Conservation (phyloP, 2,797 vertebrate species). For the Acanthurus tractus region DNA sequence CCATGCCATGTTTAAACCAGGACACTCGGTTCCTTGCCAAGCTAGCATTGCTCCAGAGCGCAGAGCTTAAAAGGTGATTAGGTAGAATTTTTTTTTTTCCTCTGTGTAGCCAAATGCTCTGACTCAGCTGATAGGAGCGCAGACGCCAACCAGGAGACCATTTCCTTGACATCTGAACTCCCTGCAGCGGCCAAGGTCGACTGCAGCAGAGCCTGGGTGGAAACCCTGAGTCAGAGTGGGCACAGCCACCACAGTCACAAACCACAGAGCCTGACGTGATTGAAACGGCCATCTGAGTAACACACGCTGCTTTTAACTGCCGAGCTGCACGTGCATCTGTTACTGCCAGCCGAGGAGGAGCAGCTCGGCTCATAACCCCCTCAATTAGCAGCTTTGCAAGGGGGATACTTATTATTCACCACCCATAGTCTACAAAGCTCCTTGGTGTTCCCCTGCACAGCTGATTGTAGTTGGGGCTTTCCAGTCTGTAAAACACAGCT, state of each 20-base stretch:
- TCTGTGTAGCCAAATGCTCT: conserved; percentile 56
- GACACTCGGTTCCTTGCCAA: conserved; percentile 30
- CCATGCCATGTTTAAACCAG: conserved; percentile 31
- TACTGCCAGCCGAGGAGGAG: conserved; percentile 47
- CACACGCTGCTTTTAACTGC: conserved; percentile 22
- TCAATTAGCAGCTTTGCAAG: conserved; percentile 71
- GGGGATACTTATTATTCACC: conserved; percentile 64
- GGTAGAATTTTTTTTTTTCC: conserved; percentile 68
- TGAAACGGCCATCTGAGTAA: conserved; percentile 30
- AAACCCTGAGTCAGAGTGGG: conserved; percentile 66
- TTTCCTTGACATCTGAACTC: conserved; percentile 60
- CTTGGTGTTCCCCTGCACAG: conserved; percentile 59
- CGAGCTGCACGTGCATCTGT: conserved; percentile 40
- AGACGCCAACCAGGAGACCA: conserved; percentile 24
- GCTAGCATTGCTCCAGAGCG: conserved; percentile 45
- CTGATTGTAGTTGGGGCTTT: conserved; percentile 55
- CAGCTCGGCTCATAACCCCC: conserved; percentile 44
- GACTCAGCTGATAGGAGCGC: conserved; percentile 67
- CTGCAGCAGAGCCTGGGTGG: conserved; percentile 34
- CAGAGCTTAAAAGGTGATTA: conserved; percentile 70
- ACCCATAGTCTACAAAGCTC: conserved; percentile 45
- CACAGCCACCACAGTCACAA: conserved; percentile 11
- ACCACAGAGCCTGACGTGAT: conserved; percentile 45
- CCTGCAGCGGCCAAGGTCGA: conserved; percentile 30
- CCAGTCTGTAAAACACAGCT: conserved; percentile 56